Percentiles rank a stretch among this genome's conserved stretches.
Evolutionary conservation across 2,113 vertebrate genomes (phyloP).

Genomic region (Aramus guarauna): DNA sequence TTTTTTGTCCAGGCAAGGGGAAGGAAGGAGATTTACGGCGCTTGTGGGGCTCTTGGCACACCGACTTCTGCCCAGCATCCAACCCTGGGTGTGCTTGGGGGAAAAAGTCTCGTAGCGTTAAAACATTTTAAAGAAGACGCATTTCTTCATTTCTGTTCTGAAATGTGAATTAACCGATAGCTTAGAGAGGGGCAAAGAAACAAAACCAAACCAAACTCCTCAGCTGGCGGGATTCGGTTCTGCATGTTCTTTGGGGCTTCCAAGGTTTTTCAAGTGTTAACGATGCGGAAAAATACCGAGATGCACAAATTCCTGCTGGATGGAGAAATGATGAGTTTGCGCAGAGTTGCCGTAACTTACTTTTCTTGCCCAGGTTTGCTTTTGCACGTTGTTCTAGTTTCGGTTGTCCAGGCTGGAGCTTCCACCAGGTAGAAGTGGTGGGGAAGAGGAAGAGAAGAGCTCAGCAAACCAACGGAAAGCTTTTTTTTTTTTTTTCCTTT

Average conservation of each 20-base stretch:
- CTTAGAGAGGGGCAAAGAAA: not conserved
- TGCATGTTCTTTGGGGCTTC: not conserved
- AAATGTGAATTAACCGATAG: not conserved
- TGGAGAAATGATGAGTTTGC: not conserved
- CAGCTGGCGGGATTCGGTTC: not conserved
- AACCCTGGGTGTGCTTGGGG: not conserved
- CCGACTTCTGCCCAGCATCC: not conserved
- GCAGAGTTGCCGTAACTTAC: not conserved
- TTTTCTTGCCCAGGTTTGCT: not conserved
- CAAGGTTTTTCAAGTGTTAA: not conserved
- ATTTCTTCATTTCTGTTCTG: not conserved
- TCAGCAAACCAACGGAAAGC: not conserved
- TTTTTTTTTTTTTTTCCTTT: not conserved
- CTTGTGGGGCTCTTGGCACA: not conserved
- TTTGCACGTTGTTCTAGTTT: accelerated
- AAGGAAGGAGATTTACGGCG: not conserved
- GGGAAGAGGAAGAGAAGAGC: not conserved
- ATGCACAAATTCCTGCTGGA: not conserved
- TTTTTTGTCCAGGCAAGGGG: not conserved
- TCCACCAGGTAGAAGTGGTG: not conserved
- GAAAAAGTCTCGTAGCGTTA: accelerated
- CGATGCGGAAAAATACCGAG: not conserved
- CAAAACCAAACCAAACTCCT: not conserved
- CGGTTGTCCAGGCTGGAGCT: not conserved
- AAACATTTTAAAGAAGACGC: not conserved